Base-by-base conservation (phyloP, 2,888 invertebrate species). In the Sacculina carcini region DNA sequence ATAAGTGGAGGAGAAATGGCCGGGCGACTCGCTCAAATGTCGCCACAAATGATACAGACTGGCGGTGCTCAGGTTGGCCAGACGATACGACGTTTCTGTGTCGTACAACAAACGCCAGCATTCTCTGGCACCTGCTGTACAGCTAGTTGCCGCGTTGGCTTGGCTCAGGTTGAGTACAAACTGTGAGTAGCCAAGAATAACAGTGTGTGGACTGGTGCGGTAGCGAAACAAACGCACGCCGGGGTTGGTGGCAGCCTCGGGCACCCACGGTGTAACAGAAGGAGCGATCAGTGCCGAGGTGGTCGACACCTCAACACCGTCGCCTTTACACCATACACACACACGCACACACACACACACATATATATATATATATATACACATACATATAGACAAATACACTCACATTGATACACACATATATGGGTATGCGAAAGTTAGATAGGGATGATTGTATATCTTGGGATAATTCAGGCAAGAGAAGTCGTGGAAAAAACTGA, bases 181-280 rank as follows among this genome's bases (percentile, higher is more conserved):
- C 47, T 57, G 56, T 16, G 12, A 38, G 44, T 57, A 57, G 47
- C 54, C 55, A 9, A 55, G 23, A n/a, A n/a, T n/a, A n/a, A n/a
- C n/a, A 29, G 28, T 16, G 10, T 55, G 12, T 4, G 39, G 31
- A n/a, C 38, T 6, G 6, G 29, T 16, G 28, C 52, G 40, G 26
- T 56, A 56, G 14, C 31, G 24, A 52, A 54, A 57, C 7, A 56
- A 51, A 6, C 56, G 52, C 12, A 57, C 44, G 16, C 55, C 55
- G 12, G 56, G 56, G 50, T 57, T 57, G 32, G 55, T 50, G 26
- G 55, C 53, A 21, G 56, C 55, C n/a, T 51, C 31, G 7, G 55
- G 53, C 10, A 51, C 47, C 57, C 55, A 57, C 5, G 58, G 58
- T 14, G 58, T 58, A 26, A 58, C 48, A 16, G 58, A 58, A 6